Base-by-base conservation (phyloP, 2,888 invertebrate species). In the Xestia ashworthii region DNA sequence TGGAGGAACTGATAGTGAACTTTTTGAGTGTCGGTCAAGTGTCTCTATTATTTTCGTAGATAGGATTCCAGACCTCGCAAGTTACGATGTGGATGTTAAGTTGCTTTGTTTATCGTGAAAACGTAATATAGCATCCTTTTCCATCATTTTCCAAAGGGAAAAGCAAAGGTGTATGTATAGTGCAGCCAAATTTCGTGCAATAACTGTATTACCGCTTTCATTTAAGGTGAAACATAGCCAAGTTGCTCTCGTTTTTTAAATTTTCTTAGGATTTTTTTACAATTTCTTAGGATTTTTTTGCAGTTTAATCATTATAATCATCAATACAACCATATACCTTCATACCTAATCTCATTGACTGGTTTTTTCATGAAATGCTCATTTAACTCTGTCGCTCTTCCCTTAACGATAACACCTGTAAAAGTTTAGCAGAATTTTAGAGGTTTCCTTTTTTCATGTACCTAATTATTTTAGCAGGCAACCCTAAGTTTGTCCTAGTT, bases 401-500 rank as follows among this genome's bases (percentile, higher is more conserved):
- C n/a, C n/a, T n/a, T n/a, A n/a, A n/a, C n/a, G n/a, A n/a, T n/a
- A n/a, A n/a, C n/a, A n/a, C n/a, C 32, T 32, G 32, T 32, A 32
- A 62, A 41, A 5, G 22, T 22, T 5, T 5, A 12, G 6, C 11
- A 19, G 19, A 11, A n/a, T 2, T 25, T 32, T 32, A n/a, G 11
- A 55, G 41, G 38, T 64, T 64, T 22, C 4, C 3, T 16, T 22
- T 68, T 66, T 46, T 25, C 22, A 22, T 0, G 12, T 25, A 44
- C 1, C 9, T 62, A 4, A 14, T 25, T 38, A 1, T 22, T n/a
- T 25, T 19, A 62, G 12, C 9, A 19, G 82, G 32, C 87, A 88
- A n/a, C 88, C 86, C 84, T 89, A 69, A 58, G 53, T 16, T 44
- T 73, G 87, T 76, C 81, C 86, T 74, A 82, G 80, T 87, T 88